Base-by-base conservation (phyloP, 2,888 invertebrate species). In the Drosophila kambysellisi region DNA sequence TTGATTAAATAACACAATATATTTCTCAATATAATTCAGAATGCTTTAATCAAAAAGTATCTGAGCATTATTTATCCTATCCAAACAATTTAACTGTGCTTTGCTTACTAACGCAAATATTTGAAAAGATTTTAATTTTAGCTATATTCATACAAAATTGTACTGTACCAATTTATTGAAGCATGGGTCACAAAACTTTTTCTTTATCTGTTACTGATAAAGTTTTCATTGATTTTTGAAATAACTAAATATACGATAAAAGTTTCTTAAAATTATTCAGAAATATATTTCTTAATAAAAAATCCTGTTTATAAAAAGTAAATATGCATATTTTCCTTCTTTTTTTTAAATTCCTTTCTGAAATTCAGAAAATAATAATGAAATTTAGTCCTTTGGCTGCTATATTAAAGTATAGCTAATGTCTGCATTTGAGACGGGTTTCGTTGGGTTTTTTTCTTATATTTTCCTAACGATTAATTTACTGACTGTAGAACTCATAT, bases 251-350 rank as follows among this genome's bases (percentile, higher is more conserved):
- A 46, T 0, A 15, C 7, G 2, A 4, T 15, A 46, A 15, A 15
- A 25, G 2, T 4, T 15, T 7, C 11, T 25, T 4, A 7, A 12
- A 43, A 20, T 15, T 20, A 20, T 7, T 20, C 12, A 7, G 12
- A 20, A 20, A 7, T 12, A 20, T 46, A 20, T 46, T 7, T 12
- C 0, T 15, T 20, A 20, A 12, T 3, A 0, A 5, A 12, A 35
- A 12, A 12, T 12, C 12, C 1, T 7, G 12, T 12, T 12, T 46
- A 20, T 43, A 20, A 46, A 43, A 20, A 20, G 12, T 12, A 20
- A 4, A 20, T 12, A 7, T 12, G 4, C 1, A 12, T 12, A 20
- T 12, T 4, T 12, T 4, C 0, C 0, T 2, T 25, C 0, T 25
- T 20, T 12, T 20, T 20, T 43, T 12, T 7, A 0, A 12, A 12